Evolutionary conservation across 2,888 invertebrate genomes (phyloP).

Genomic region (Zhengitettix transpicula): DNA sequence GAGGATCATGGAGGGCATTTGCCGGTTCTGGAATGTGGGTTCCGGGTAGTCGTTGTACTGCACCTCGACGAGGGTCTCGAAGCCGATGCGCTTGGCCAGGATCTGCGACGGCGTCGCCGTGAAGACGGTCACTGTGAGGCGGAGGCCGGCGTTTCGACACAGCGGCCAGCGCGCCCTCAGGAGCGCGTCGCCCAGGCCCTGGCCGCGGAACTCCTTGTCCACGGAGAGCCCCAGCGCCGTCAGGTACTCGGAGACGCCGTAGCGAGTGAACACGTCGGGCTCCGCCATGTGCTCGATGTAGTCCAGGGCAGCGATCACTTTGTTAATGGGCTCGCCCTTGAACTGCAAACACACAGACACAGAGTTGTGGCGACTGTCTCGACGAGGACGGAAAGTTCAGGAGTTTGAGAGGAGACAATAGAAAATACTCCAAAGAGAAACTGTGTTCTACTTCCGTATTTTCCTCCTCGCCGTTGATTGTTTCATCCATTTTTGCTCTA

Average conservation of each 20-base stretch:
- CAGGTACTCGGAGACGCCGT: background rate
- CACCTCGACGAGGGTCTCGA: slow-evolving; percentile 5
- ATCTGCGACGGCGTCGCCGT: background rate
- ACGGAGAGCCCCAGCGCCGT: background rate
- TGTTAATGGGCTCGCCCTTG: background rate
- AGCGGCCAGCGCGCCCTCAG: background rate
- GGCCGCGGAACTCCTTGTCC: background rate
- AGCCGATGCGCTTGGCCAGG: slow-evolving; percentile 5
- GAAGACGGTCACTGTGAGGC: background rate
- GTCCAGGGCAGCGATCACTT: background rate
- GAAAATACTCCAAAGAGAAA: too few relatives aligned
- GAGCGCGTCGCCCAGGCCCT: background rate
- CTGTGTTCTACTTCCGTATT: too few relatives aligned
- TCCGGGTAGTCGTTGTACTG: slow-evolving; percentile 3
- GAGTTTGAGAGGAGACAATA: too few relatives aligned
- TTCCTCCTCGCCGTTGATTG: too few relatives aligned
- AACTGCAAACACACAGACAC: background rate
- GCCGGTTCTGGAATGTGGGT: background rate
- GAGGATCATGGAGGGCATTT: background rate
- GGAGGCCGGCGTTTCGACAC: background rate
- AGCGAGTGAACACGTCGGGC: background rate
- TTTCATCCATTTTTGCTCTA: too few relatives aligned
- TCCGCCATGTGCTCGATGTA: background rate
- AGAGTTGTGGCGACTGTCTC: too few relatives aligned
- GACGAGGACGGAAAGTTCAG: too few relatives aligned